Evolutionary conservation across 1,140 invertebrate species (phyloP), one percentile per base, ranked within the genome.

Genomic region (Melanaphis sacchari): DNA sequence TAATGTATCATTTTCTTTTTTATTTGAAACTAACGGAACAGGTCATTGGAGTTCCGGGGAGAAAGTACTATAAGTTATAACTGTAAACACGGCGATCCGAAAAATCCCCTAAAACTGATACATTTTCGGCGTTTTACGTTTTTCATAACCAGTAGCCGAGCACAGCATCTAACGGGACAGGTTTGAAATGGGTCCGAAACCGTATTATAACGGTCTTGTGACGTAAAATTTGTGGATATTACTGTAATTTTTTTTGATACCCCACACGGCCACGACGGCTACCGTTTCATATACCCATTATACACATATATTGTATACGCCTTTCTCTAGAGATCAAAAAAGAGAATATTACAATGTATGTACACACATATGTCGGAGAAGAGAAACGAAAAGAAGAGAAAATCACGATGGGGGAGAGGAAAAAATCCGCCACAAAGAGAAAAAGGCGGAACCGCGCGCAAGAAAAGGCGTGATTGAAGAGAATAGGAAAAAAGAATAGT

Each of bases 1-100:
- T 92, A 92, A 92, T 93, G 81, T 93, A 93, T 93, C 91, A 93
- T 93, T 93, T 93, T 93, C 91, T 93, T 93, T 93, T 93, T 93
- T 93, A 93, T 93, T 40, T n/a, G 91, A 93, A 93, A 93, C 91
- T 93, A 93, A 93, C 91, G 91, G 91, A 93, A 93, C 91, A 93
- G 91, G 91, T 93, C 91, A 40, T 85, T 41, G 91, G 36, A 93
- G 91, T 93, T 93, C 91, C 91, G 91, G 91, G 91, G 91, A 93
- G 91, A 93, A 93, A 93, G 91, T 93, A 93, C 46, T 49, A 54
- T 46, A 88, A 31, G 87, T 36, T 31, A 40, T 93, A 93, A 93
- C 91, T 93, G 91, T 93, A 93, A 93, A 91, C 38, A 85, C 38
- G 38, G 38, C 76, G 31, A 93, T 93, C 91, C 46, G 81, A 93